phyloP scores from a whole-genome alignment of 1,140 invertebrate genomes.

The Dendroctonus valens region DNA sequence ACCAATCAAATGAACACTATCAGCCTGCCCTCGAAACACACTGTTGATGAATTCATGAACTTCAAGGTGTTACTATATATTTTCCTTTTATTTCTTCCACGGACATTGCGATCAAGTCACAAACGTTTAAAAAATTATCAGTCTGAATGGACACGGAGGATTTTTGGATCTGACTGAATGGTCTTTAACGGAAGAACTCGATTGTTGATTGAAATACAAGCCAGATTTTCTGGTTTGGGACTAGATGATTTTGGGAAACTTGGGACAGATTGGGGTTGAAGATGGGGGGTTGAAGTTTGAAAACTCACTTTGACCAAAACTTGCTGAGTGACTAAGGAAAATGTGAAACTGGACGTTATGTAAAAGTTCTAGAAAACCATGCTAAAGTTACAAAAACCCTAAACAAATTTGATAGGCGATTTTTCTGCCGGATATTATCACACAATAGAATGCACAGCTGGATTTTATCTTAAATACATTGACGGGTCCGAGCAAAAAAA shows the following conservation, averaged over 20 bases:
- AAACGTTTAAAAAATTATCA: conserved; percentile 1
- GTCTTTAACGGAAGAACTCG: not conserved
- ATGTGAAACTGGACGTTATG: not conserved
- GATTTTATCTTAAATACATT: too few species aligned
- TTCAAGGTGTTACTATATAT: not conserved
- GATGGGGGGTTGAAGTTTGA: conserved; percentile 1
- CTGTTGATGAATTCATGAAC: conserved; percentile 17
- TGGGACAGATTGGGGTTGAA: conserved; percentile 1
- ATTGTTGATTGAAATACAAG: not conserved
- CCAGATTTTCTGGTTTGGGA: conserved; percentile 6
- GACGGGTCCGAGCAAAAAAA: too few species aligned
- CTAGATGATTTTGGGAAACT: conserved; percentile 8
- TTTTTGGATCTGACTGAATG: not conserved
- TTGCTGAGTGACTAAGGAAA: not conserved
- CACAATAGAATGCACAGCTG: too few species aligned
- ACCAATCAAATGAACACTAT: not conserved
- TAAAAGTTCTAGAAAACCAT: not conserved
- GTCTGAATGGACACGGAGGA: conserved; percentile 9
- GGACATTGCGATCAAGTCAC: not conserved
- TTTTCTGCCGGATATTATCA: not conserved
- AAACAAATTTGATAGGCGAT: not conserved
- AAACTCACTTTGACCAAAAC: not conserved
- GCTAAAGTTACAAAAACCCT: too few species aligned
- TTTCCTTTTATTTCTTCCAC: conserved; percentile 16
- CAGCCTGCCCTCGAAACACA: not conserved